Evolutionary conservation across 53 echinoderm and acorn worm species (phyloP).

Genomic region (Paelopatides confundens): DNA sequence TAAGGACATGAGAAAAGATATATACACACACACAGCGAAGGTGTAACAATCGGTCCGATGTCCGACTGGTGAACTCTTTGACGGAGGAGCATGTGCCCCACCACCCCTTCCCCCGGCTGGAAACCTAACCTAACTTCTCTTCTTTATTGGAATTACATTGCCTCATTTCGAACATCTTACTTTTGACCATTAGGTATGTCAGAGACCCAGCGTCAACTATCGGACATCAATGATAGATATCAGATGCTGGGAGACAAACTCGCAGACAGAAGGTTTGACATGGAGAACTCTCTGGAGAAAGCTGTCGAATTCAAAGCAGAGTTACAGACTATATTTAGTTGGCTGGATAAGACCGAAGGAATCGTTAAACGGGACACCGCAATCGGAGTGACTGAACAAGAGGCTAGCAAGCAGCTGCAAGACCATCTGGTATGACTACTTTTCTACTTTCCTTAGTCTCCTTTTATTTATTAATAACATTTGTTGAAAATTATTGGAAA

Average conservation of each 20-base stretch:
- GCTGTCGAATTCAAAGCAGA: constrained; percentile 82
- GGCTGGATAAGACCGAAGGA: constrained; percentile 85
- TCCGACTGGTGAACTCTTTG: too few relatives aligned
- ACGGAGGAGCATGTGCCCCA: too few relatives aligned
- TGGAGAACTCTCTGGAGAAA: constrained; percentile 88
- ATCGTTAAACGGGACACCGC: constrained; percentile 67
- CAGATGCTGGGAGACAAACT: constrained; percentile 86
- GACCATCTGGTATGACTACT: constrained; percentile 78
- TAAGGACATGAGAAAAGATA: too few relatives aligned
- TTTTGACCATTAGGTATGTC: constrained; percentile 61
- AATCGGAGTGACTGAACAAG: constrained; percentile 73
- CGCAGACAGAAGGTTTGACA: constrained; percentile 87
- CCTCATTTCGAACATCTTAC: too few relatives aligned
- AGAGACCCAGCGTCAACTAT: constrained; percentile 85
- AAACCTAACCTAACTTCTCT: too few relatives aligned
- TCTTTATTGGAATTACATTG: too few relatives aligned
- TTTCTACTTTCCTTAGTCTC: background rate
- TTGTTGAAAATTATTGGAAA: too few relatives aligned
- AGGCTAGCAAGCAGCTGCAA: constrained; percentile 82
- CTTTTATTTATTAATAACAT: too few relatives aligned
- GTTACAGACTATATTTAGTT: constrained; percentile 68
- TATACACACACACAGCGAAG: too few relatives aligned
- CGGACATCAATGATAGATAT: constrained; percentile 94
- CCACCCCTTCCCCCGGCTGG: too few relatives aligned
- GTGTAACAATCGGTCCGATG: too few relatives aligned